Percentiles rank a stretch among this genome's conserved stretches.
phyloP scores from a whole-genome alignment of 2,888 invertebrate species.

The Eretmocerus hayati region DNA sequence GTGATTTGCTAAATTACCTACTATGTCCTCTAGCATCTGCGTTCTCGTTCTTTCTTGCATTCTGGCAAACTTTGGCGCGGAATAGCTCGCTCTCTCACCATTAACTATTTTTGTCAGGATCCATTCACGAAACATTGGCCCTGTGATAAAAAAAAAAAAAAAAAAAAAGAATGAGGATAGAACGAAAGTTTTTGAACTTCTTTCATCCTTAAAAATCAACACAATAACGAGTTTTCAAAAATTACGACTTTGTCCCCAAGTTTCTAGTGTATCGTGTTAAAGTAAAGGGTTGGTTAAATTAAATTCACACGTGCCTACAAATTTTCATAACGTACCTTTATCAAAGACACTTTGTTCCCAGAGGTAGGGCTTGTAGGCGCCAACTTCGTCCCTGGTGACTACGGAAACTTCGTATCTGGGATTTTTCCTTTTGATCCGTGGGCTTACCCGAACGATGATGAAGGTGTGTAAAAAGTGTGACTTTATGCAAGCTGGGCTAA shows the following conservation, averaged over 20 bases:
- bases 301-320: neutral
- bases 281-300: neutral
- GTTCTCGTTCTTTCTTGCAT: constrained; percentile 91
- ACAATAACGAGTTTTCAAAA: too few relatives aligned
- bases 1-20: constrained; percentile 87
- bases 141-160: constrained; percentile 22
- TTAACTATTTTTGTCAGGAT: constrained; percentile 88
- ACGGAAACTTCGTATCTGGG: constrained; percentile 88
- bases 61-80: constrained; percentile 88
- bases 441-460: constrained; percentile 83
- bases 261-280: too few relatives aligned
- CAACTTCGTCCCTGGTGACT: constrained; percentile 89
- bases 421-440: constrained; percentile 77
- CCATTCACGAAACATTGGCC: constrained; percentile 93
- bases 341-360: constrained; percentile 94
- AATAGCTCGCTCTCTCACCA: constrained; percentile 87
- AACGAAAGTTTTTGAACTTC: too few relatives aligned
- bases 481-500: constrained; percentile 90
- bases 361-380: constrained; percentile 90
- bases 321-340: constrained; percentile 53
- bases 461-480: constrained; percentile 92
- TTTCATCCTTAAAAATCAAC: too few relatives aligned
- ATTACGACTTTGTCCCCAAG: too few relatives aligned
- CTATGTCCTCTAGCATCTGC: constrained; percentile 91
- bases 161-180: neutral